These are phyloP conservation scores for Hemicrepidius hirtus DNA, from an alignment of 2,888 invertebrate genomes.

Conservation along the genomic window DNA sequence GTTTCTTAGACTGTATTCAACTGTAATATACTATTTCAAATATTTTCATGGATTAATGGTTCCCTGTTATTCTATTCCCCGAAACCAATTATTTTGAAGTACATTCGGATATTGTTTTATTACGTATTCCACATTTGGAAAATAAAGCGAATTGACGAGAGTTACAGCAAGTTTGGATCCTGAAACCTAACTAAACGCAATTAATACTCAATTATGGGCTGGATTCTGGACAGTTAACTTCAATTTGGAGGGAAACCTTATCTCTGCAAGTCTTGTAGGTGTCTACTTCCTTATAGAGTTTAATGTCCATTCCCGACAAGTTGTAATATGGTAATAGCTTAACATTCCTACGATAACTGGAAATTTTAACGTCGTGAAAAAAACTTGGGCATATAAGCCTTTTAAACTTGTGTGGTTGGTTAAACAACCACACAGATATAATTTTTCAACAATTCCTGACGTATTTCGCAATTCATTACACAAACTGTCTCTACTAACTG, in stretches of 20 bases:
- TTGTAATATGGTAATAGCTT: constrained; percentile 15
- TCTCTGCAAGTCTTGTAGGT: neutral
- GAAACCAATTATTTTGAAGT: no score
- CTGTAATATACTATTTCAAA: no score
- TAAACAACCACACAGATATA: neutral
- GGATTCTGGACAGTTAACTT: neutral
- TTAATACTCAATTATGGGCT: neutral
- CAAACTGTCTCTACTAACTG: constrained; percentile 4
- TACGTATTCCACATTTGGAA: no score
- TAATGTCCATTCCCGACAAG: neutral
- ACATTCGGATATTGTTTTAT: no score
- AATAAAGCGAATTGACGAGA: no score
- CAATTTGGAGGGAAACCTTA: neutral
- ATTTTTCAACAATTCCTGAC: neutral
- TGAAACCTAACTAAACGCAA: neutral
- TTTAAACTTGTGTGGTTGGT: neutral
- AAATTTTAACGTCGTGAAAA: neutral
- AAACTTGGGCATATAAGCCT: neutral
- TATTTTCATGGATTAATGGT: no score
- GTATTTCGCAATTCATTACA: constrained; percentile 14
- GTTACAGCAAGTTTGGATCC: no score
- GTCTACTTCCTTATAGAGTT: neutral
- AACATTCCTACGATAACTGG: constrained; percentile 15
- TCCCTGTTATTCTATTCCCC: no score
- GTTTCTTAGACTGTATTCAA: no score